These are phyloP conservation scores for Sicus ferrugineus DNA, from an alignment of 2,888 invertebrate genomes.

Conservation along the genomic window DNA sequence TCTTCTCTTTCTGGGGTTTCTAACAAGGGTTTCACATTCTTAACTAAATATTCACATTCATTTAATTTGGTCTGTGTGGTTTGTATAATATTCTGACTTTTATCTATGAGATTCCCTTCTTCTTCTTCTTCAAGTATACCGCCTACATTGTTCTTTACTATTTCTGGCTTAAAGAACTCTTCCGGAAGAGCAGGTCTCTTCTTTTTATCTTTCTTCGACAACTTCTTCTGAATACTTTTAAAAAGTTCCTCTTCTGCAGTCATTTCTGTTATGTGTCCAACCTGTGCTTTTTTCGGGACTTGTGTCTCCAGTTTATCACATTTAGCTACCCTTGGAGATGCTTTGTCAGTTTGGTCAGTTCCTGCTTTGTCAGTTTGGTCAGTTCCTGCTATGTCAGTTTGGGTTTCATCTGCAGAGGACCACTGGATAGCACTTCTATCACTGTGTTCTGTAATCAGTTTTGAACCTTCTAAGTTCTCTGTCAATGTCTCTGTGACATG, in stretches of 20 bases:
- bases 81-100: conserved; percentile 35
- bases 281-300: conserved; percentile 19
- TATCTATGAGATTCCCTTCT: conserved; percentile 26
- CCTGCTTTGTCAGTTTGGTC: not conserved
- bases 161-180: conserved; percentile 55
- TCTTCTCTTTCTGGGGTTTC: conserved; percentile 19
- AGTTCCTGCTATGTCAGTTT: conserved; percentile 5
- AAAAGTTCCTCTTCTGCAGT: conserved; percentile 58
- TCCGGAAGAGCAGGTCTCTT: conserved; percentile 62
- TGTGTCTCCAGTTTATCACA: conserved; percentile 23
- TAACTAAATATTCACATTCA: conserved; percentile 17
- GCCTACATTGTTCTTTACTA: conserved; percentile 28
- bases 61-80: conserved; percentile 7
- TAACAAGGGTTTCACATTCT: conserved; percentile 38
- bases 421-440: too few relatives aligned
- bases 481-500: conserved; percentile 59
- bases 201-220: conserved; percentile 62
- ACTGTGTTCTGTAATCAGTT: conserved; percentile 43
- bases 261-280: conserved; percentile 40
- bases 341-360: conserved; percentile 9
- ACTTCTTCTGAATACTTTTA: conserved; percentile 56
- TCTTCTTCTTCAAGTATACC: conserved; percentile 39
- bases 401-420: too few relatives aligned
- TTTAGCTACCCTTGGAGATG: conserved; percentile 29
- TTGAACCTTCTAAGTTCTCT: conserved; percentile 51